These are phyloP conservation scores for Patella depressa DNA, from an alignment of 2,888 invertebrate species.

Conservation along the genomic window DNA sequence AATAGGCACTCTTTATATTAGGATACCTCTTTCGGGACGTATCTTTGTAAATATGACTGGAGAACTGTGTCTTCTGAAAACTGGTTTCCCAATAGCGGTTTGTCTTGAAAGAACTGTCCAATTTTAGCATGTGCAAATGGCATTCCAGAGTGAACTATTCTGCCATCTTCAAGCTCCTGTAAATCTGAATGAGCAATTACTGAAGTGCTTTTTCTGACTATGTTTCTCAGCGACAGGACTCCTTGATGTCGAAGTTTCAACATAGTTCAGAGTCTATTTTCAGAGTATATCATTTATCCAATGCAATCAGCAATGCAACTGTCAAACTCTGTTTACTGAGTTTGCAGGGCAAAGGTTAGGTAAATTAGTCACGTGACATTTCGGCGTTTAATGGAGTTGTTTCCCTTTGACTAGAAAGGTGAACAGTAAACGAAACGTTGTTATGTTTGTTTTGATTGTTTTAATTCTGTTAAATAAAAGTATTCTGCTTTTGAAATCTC, in stretches of 20 bases:
- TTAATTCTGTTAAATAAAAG: too few species aligned
- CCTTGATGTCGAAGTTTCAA: neutral
- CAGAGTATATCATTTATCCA: too few species aligned
- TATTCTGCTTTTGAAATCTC: too few species aligned
- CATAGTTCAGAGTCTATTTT: neutral
- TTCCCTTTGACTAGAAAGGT: too few species aligned
- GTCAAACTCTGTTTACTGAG: too few species aligned
- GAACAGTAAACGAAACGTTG: too few species aligned
- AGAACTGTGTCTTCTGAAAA: conserved; percentile 69
- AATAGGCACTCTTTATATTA: too few species aligned
- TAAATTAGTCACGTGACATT: too few species aligned
- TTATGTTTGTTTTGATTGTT: too few species aligned
- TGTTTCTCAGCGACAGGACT: neutral
- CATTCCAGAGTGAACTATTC: neutral
- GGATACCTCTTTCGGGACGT: conserved; percentile 68
- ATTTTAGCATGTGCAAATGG: conserved; percentile 58
- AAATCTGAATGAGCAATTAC: neutral
- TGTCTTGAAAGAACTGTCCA: conserved; percentile 70
- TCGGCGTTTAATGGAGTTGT: too few species aligned
- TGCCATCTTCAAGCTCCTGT: conserved; percentile 12
- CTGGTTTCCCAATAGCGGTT: conserved; percentile 70
- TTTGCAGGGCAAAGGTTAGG: too few species aligned
- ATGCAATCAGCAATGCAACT: too few species aligned
- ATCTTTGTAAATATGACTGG: conserved; percentile 65
- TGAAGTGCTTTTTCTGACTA: neutral